Evolutionary conservation across 2,888 invertebrate genomes (phyloP), one percentile per base, ranked within the genome.

Genomic region (Eledona agricola): DNA sequence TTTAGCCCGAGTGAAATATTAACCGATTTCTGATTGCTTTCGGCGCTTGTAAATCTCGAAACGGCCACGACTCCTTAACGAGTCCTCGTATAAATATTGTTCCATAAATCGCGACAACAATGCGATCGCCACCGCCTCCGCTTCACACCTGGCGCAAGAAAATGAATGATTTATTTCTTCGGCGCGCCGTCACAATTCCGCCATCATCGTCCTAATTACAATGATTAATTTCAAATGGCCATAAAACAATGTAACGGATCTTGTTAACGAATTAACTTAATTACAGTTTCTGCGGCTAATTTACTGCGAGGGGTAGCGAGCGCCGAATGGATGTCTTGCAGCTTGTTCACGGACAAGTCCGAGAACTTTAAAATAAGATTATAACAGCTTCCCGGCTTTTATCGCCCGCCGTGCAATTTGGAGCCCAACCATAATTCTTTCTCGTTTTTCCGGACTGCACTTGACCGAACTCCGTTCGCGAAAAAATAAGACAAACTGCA

Each of bases 241-340:
- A 57, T 61, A 63, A 62, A 62, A 64, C 62, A 60, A 57, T 60
- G 62, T 60, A 62, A 54, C 60, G 58, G 61, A 62, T 62, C 64
- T 58, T 60, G 64, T 64, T 64, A 62, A 59, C 59, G 59, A 64
- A 62, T 64, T 62, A 63, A 60, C 60, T 62, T 63, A 64, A 64
- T 64, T 62, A 59, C 59, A 54, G 46, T 59, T 61, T 57, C 62
- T 63, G 55, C 53, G 57, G 63, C 57, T 57, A 61, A 63, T 61
- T 63, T 59, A 60, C 56, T 59, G 47, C 58, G 51, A 49, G 49
- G 57, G 53, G 59, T 51, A 43, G 47, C 43, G 55, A 26, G 26
- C 43, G 51, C 37, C 45, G 38, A 38, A 51, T 45, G 37, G 47
- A 45, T 55, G 37, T 35, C 32, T 47, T 45, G 32, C 26, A 32